These are phyloP conservation scores for Zelleria hepariella DNA, from an alignment of 2,888 invertebrate species.

Conservation along the genomic window DNA sequence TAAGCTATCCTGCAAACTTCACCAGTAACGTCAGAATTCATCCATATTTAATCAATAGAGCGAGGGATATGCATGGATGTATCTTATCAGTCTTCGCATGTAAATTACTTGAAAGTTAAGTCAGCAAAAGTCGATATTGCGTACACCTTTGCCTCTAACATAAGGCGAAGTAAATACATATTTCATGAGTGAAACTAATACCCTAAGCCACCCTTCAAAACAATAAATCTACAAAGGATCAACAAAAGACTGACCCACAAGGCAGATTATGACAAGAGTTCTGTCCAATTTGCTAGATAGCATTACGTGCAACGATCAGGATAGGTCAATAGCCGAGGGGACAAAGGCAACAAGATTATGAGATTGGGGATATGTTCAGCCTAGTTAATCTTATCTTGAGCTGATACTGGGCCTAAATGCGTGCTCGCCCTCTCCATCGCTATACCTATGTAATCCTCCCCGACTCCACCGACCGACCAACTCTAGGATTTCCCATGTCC, in stretches of 20 bases:
- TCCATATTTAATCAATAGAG: background rate
- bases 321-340: conserved; percentile 29
- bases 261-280: conserved; percentile 37
- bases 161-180: background rate
- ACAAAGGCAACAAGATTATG: conserved; percentile 30
- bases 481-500: background rate
- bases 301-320: conserved; percentile 27
- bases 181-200: background rate
- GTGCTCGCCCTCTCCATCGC: background rate
- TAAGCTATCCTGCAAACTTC: background rate
- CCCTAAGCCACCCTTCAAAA: background rate
- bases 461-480: background rate
- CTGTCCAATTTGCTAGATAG: conserved; percentile 21
- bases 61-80: background rate
- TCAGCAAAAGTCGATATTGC: background rate
- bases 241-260: conserved; percentile 7
- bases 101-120: background rate
- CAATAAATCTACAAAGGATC: background rate
- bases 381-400: conserved; percentile 31
- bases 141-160: background rate
- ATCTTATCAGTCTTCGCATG: background rate
- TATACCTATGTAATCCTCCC: background rate
- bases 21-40: background rate
- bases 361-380: conserved; percentile 31
- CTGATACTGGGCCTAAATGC: background rate